Evolutionary conservation across 1,140 invertebrate species (phyloP), one percentile per base, ranked within the genome.

Genomic region (Hestina assimilis): DNA sequence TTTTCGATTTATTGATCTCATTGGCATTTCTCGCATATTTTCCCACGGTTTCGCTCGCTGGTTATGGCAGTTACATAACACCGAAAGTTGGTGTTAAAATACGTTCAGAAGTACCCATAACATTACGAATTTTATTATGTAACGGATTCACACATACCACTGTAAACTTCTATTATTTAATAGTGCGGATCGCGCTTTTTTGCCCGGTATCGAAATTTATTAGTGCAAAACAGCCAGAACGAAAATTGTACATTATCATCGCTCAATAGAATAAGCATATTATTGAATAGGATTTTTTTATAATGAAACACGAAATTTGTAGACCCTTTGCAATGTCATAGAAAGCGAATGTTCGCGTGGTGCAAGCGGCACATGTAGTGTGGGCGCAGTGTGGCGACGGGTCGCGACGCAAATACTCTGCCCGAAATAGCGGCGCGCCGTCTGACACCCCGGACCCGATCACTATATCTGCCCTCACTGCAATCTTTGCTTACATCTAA

Each of bases 361-460:
- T 75, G 73, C 78, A 76, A 68, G 65, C 61, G 69, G 66, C 63
- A 70, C 68, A 70, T 67, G 69, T 69, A 71, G 66, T 68, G 69
- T 71, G 63, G 68, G 63, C 69, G 66, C 66, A 52, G 35, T 54
- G 63, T 63, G 68, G 45, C 62, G 52, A 45, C 52, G 52, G 31
- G 71, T 63, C 68, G 71, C 66, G 74, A 66, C 77, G 75, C 75
- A 80, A 82, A 85, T 83, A 80, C 67, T 52, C 72, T 48, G 71
- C 68, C 77, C 59, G 70, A 85, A 85, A 80, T 83, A 82, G 72
- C 69, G 78, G 58, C 72, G 58, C 69, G 75, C 73, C 75, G 79
- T 82, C 78, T 78, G 69, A 75, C 74, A 79, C 73, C 77, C 76
- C 65, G 72, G 69, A 64, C 66, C 57, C 60, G 24, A 45, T 54